Evolutionary conservation across 2,888 invertebrate genomes (phyloP), one percentile per base, ranked within the genome.

Genomic region (Zygothrica quintamaculata): DNA sequence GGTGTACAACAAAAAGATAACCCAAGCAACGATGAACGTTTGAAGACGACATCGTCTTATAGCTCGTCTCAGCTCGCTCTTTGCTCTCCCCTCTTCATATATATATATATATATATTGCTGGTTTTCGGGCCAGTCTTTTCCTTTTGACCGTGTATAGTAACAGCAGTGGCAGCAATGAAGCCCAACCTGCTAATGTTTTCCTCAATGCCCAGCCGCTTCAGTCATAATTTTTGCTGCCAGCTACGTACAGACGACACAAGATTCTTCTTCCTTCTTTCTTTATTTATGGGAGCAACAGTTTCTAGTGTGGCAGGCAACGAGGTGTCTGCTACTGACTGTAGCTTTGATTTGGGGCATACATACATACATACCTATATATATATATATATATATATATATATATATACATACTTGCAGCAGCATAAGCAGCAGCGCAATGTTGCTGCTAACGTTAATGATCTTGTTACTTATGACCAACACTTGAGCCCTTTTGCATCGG

Each of bases 1-100:
- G 87, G 82, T 84, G 80, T 61, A 85, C 79, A 85, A 85, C 81
- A 87, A 84, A 85, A 85, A 87, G 86, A 71, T 75, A 71, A 72
- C 52, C 53, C 42, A 65, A 55, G 22, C 34, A 37, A 55, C 53
- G 26, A 37, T 56, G 37, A 50, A 58, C 58, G 46, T 37, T 58
- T 18, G 56, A 53, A 61, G 46, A 48, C 47, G 16, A 61, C 55
- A 42, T 37, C 53, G 59, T 46, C 48, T n/a, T n/a, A n/a, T n/a
- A 36, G 52, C 39, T 62, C 52, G 67, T 61, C 51, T 26, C 37
- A 1, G 1, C 8, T 13, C n/a, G 22, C 7, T 39, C 29, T 34
- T 37, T 37, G 33, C 26, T 8, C 11, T 3, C 3, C 11, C 8
- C n/a, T n/a, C n/a, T n/a, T n/a, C n/a, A n/a, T n/a, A n/a, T n/a